phyloP scores from a whole-genome alignment of 2,797 vertebrate species.

The Nothura maculosa region DNA sequence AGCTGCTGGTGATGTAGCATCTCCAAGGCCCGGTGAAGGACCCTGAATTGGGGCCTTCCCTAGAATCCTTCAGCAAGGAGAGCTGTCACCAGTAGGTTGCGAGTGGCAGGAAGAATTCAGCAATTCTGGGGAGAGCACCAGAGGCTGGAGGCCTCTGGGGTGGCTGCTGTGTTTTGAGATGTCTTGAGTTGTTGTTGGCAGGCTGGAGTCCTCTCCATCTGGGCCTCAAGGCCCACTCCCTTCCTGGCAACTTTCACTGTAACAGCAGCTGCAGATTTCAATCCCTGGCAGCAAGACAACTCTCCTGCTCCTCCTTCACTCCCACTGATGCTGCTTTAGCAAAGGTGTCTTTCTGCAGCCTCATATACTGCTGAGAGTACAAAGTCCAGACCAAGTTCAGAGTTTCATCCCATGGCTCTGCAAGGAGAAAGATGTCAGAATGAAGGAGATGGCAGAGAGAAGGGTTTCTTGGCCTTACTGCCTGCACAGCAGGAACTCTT shows the following conservation, averaged over 20 bases:
- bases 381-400: not conserved
- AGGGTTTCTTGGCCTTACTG: not conserved
- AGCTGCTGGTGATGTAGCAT: accelerated
- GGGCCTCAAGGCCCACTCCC: accelerated
- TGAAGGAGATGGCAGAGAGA: not conserved
- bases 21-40: accelerated
- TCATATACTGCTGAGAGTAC: too few relatives aligned
- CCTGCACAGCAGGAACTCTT: accelerated
- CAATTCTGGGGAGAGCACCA: not conserved
- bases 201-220: accelerated
- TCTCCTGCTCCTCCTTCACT: not conserved
- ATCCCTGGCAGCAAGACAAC: not conserved
- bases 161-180: not conserved
- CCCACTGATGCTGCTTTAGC: too few relatives aligned
- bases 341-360: not conserved
- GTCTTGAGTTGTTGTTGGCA: not conserved
- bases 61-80: accelerated
- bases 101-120: not conserved
- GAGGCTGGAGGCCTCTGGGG: not conserved
- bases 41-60: accelerated
- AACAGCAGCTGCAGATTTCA: not conserved
- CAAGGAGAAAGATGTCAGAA: not conserved
- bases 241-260: not conserved
- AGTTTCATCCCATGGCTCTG: not conserved
- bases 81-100: not conserved